These are phyloP conservation scores for Esperia sulphurella DNA, from an alignment of 2,888 invertebrate genomes.

Conservation along the genomic window DNA sequence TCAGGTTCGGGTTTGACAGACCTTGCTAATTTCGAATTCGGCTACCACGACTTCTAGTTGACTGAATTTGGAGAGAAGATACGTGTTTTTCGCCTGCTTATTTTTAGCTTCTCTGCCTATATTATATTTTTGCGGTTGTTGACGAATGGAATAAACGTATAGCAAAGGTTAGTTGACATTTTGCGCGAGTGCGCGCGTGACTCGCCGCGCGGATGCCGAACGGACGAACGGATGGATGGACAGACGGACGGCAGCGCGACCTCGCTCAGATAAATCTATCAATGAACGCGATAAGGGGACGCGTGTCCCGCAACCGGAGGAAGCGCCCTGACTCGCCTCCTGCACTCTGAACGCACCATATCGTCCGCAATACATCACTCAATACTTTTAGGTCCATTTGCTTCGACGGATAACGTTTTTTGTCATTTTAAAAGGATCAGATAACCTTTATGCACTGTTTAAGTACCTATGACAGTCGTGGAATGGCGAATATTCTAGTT, in stretches of 20 bases:
- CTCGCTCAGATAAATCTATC: slow-evolving; percentile 75
- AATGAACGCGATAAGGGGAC: slow-evolving; percentile 73
- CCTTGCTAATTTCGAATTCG: no score
- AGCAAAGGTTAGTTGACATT: slow-evolving; percentile 1
- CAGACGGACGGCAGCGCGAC: slow-evolving; percentile 46
- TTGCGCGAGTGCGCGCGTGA: slow-evolving; percentile 24
- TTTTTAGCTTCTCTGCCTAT: not conserved
- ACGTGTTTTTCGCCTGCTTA: no score
- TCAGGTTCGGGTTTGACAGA: no score
- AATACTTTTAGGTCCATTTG: slow-evolving; percentile 4
- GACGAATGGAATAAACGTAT: slow-evolving; percentile 6
- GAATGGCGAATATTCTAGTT: no score
- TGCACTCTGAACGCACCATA: slow-evolving; percentile 46
- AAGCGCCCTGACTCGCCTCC: slow-evolving; percentile 56
- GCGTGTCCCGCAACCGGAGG: slow-evolving; percentile 65
- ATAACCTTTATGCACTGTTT: no score
- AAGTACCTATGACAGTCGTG: no score
- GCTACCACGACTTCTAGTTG: no score
- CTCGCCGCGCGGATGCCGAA: not conserved
- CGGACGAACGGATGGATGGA: slow-evolving; percentile 31
- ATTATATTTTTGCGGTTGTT: not conserved
- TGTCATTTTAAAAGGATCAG: no score
- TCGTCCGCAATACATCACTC: slow-evolving; percentile 8
- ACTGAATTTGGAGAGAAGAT: not conserved
- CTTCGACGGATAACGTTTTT: no score